Evolutionary conservation across 1,140 invertebrate genomes (phyloP).

Genomic region (Mycetomoellerius zeteki): DNA sequence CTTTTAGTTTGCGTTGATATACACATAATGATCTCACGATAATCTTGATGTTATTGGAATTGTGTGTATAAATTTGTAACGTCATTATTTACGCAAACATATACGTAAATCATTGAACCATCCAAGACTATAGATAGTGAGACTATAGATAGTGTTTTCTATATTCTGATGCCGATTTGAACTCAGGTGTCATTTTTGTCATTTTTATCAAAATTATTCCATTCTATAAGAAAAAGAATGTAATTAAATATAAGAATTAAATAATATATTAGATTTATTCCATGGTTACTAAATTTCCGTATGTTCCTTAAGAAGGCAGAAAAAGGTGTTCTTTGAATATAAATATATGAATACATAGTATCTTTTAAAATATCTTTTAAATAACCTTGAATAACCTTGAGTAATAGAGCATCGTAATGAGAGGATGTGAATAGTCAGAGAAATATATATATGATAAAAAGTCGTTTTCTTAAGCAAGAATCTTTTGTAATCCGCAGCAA

Average conservation of each 20-base stretch:
- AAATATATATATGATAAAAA: conserved; percentile 2
- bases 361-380: background rate
- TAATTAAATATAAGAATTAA: background rate
- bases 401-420: background rate
- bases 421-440: background rate
- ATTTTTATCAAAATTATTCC: background rate
- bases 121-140: background rate
- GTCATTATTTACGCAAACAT: background rate
- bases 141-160: background rate
- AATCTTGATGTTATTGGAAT: background rate
- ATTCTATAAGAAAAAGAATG: background rate
- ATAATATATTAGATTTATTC: background rate
- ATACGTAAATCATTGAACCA: background rate
- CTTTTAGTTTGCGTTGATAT: background rate
- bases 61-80: background rate
- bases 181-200: background rate
- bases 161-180: background rate
- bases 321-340: background rate
- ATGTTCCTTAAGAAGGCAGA: too few species aligned
- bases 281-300: background rate
- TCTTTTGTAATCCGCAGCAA: background rate
- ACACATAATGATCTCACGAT: background rate
- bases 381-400: conserved; percentile 22
- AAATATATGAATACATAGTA: background rate
- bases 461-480: background rate